Conservation (phyloP, 2,888 invertebrate species). For the Drosophila nr. perissopoda region DNA sequence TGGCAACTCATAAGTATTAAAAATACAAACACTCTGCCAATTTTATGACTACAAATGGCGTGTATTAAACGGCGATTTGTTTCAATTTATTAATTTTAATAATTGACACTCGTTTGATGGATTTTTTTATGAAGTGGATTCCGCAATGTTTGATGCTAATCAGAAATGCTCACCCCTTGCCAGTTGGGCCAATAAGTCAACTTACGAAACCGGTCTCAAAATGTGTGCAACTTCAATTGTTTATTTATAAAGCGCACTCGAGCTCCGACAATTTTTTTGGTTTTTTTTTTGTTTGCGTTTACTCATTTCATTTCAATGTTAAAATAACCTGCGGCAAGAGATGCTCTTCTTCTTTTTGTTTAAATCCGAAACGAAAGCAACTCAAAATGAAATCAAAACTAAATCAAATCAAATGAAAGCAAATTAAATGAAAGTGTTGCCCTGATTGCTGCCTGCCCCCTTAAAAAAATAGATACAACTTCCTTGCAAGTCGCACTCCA, state of each 20-base stretch:
- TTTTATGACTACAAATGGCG: conserved; percentile 13
- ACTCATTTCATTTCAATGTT: conserved; percentile 12
- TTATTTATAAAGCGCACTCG: conserved; percentile 19
- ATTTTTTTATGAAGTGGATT: background rate
- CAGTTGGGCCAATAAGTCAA: conserved; percentile 7
- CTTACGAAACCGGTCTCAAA: conserved; percentile 35
- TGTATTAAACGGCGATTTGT: conserved; percentile 46
- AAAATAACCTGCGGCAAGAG: conserved; percentile 12
- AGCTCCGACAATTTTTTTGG: conserved; percentile 1
- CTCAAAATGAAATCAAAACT: conserved; percentile 22
- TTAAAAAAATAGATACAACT: conserved; percentile 9
- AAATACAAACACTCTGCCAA: conserved; percentile 6
- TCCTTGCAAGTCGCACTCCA: conserved; percentile 25
- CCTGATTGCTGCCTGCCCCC: conserved; percentile 16
- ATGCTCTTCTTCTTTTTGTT: background rate
- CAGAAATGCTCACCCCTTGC: conserved; percentile 9
- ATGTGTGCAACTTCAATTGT: conserved; percentile 25
- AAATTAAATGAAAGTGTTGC: conserved; percentile 64
- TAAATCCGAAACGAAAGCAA: conserved; percentile 60
- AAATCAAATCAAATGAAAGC: conserved; percentile 37
- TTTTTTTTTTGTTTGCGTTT: background rate
- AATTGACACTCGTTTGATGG: conserved; percentile 13
- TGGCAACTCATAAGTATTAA: conserved; percentile 14
- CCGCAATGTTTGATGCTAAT: background rate
- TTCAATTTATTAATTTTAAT: conserved; percentile 49